Base-by-base conservation (phyloP, 2,888 invertebrate genomes). In the Pristionchus entomophagus region DNA sequence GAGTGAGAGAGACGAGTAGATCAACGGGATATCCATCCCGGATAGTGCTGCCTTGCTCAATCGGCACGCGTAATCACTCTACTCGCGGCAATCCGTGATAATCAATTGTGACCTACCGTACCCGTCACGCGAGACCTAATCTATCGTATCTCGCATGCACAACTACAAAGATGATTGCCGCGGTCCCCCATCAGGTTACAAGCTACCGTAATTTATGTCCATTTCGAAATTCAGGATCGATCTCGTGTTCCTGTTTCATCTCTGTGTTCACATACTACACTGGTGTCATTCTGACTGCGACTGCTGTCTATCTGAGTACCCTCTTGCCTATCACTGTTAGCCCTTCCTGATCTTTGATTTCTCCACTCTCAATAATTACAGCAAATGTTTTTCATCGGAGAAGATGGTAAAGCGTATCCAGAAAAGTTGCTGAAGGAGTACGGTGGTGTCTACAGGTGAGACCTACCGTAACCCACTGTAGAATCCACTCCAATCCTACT, bases 221-320 rank as follows among this genome's bases (percentile, higher is more conserved):
- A n/a, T n/a, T n/a, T n/a, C n/a, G n/a, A n/a, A n/a, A 51, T 80
- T 80, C 51, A 51, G 78, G n/a, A 26, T 51, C 78, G 32, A 22
- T 51, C 4, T 51, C 78, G n/a, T 19, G 19, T 32, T 80, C 78
- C 26, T 51, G 32, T 29, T 41, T 38, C 19, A 51, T 51, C 32
- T 80, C 78, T 19, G 78, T 26, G 5, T 51, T 80, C 22, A n/a
- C 19, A 3, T 80, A 80, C 35, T 80, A 80, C 32, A 29, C 51
- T 19, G 10, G 3, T 12, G 26, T 51, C 4, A 80, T 51, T 35
- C 8, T 80, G n/a, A 22, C 51, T 49, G 78, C 17, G 26, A 32
- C 41, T 51, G 51, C 51, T n/a, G 26, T 51, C 4, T 80, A 32
- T 80, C 51, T 80, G 29, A 32, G 12, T n/a, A 80, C 78, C 12